Conservation (phyloP, 2,797 vertebrate species). For the Loriculus beryllinus region DNA sequence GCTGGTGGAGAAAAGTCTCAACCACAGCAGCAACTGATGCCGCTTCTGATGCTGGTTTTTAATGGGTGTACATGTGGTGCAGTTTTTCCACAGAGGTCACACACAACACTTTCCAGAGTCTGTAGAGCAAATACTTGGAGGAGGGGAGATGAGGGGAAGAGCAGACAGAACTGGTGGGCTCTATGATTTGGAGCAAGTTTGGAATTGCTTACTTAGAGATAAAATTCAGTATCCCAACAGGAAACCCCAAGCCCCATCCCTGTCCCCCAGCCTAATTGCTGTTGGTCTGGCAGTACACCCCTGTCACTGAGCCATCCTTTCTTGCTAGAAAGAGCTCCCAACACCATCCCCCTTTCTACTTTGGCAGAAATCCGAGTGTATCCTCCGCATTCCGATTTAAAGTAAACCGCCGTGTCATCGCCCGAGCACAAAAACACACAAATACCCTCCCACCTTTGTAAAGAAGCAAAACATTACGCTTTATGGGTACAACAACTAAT, state of each 20-base stretch:
- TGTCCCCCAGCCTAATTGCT: not conserved
- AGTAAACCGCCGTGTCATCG: constrained; percentile 46
- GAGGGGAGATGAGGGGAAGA: not conserved
- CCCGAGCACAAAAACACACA: constrained; percentile 30
- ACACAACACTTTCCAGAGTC: not conserved
- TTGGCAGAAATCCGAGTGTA: constrained; percentile 34
- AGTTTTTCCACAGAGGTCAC: not conserved
- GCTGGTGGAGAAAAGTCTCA: not conserved
- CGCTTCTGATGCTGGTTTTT: not conserved
- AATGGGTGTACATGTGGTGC: not conserved
- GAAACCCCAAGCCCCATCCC: not conserved
- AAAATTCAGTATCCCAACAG: constrained; percentile 8
- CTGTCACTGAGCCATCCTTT: not conserved
- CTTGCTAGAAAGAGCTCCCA: not conserved
- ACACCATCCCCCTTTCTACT: not conserved
- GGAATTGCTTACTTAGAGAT: not conserved
- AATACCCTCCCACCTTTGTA: constrained; percentile 41
- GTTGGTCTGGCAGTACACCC: constrained; percentile 8
- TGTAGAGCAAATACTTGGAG: not conserved
- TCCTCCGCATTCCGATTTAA: not conserved
- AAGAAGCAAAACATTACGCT: constrained; percentile 56
- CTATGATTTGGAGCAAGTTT: not conserved
- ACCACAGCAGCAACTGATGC: not conserved
- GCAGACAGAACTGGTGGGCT: not conserved
- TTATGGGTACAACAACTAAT: constrained; percentile 45